phyloP scores from a whole-genome alignment of 2,888 invertebrate genomes.

The Protonemura montana region DNA sequence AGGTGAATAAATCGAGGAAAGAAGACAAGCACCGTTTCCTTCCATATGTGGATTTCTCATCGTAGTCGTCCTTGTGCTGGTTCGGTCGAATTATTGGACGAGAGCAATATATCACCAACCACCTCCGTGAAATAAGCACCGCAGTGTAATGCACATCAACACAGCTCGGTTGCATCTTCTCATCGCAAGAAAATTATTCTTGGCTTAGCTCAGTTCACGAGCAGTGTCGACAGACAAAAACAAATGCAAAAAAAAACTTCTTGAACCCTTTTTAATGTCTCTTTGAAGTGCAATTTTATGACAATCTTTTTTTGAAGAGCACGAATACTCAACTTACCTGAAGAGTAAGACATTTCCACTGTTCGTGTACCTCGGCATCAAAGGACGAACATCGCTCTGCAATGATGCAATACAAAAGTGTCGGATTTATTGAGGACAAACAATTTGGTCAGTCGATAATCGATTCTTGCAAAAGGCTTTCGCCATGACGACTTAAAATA shows the following conservation, averaged over 20 bases:
- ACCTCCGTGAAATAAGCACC: too few species aligned
- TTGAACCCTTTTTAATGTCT: background rate
- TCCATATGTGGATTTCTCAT: background rate
- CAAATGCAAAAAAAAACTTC: background rate
- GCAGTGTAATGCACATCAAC: background rate
- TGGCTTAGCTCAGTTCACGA: too few species aligned
- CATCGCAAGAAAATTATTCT: background rate
- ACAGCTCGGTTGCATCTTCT: background rate
- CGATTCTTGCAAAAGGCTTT: background rate
- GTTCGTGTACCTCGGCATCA: background rate
- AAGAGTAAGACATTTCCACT: background rate
- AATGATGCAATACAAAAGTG: background rate
- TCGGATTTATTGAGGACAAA: slow-evolving; percentile 18
- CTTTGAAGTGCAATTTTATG: background rate
- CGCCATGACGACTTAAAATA: background rate
- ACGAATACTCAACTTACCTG: background rate
- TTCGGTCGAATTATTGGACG: background rate
- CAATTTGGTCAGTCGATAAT: background rate
- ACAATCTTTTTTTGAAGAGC: background rate
- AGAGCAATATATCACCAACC: background rate
- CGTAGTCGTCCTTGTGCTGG: background rate
- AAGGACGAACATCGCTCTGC: background rate
- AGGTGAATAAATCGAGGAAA: background rate
- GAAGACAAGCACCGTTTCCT: background rate
- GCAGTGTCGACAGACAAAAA: too few species aligned